phyloP scores from a whole-genome alignment of 1,140 invertebrate genomes.

The Caerostris extrusa region DNA sequence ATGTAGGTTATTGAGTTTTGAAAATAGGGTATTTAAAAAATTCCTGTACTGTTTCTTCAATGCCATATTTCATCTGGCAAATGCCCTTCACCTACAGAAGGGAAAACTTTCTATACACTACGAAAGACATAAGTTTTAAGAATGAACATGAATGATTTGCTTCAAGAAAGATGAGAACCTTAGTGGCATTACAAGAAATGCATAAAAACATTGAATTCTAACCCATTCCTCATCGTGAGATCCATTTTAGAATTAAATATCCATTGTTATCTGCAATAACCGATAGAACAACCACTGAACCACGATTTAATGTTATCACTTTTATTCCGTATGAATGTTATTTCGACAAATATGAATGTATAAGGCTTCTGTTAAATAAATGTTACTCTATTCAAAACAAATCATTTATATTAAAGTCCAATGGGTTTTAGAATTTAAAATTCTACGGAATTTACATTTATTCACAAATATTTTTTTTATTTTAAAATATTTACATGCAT shows the following conservation, averaged over 20 bases:
- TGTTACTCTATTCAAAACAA: too few relatives aligned
- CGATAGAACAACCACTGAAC: background rate
- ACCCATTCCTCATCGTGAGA: background rate
- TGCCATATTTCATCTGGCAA: too few relatives aligned
- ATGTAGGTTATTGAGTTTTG: too few relatives aligned
- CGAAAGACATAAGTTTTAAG: background rate
- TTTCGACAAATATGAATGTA: background rate
- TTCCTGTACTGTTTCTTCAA: too few relatives aligned
- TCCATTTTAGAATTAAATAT: background rate
- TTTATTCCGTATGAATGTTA: background rate
- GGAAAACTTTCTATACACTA: background rate
- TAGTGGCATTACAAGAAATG: too few relatives aligned
- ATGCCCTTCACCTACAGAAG: background rate
- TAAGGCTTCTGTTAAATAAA: background rate
- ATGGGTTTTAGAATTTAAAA: too few relatives aligned
- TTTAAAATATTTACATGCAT: too few relatives aligned
- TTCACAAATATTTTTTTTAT: too few relatives aligned
- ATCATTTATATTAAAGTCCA: too few relatives aligned
- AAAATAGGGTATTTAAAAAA: too few relatives aligned
- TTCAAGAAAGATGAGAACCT: background rate
- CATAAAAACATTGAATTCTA: background rate
- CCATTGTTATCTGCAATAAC: background rate
- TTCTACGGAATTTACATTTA: too few relatives aligned
- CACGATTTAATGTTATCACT: background rate
- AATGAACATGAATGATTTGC: background rate